A percentile compares a stretch with the other conserved stretches of the same genome.
Evolutionary conservation across 2,113 vertebrate species (phyloP).

Genomic region (Corynorhinus townsendii): DNA sequence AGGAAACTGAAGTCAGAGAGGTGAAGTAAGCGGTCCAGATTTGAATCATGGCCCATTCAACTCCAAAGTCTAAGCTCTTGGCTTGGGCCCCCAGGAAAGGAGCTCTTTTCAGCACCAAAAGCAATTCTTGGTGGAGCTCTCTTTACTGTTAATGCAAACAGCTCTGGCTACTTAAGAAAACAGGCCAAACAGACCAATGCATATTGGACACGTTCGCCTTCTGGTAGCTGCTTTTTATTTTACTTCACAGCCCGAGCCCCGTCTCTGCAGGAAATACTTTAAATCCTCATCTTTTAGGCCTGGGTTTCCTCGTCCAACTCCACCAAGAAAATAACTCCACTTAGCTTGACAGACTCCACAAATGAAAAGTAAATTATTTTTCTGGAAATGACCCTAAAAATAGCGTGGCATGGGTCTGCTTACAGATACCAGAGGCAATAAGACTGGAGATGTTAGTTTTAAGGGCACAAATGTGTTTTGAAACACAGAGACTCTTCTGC

Average conservation of each 20-base stretch:
- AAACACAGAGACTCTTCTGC: constrained; percentile 36
- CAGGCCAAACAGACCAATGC: neutral
- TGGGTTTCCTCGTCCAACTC: constrained; percentile 23
- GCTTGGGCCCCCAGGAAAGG: neutral
- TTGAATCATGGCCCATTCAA: neutral
- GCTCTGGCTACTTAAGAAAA: neutral
- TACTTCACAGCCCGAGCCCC: neutral
- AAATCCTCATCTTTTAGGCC: constrained; percentile 9
- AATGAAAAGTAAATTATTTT: constrained; percentile 66
- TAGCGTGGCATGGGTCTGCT: constrained; percentile 40
- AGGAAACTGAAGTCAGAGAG: neutral
- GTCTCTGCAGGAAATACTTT: constrained; percentile 29
- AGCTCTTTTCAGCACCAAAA: neutral
- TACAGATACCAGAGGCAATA: constrained; percentile 37
- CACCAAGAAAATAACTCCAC: constrained; percentile 42
- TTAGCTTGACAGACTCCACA: constrained; percentile 51
- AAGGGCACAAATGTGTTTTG: constrained; percentile 46
- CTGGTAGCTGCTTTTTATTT: neutral
- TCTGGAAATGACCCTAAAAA: constrained; percentile 64
- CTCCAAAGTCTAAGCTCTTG: neutral
- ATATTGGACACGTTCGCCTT: accelerated
- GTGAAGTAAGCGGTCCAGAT: neutral
- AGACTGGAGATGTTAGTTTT: constrained; percentile 46
- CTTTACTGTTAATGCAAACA: neutral
- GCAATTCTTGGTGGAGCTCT: neutral